A percentile compares a stretch with the other conserved stretches of the same genome.
Conservation (phyloP, 2,888 invertebrate genomes). For the Dione vanillae region DNA sequence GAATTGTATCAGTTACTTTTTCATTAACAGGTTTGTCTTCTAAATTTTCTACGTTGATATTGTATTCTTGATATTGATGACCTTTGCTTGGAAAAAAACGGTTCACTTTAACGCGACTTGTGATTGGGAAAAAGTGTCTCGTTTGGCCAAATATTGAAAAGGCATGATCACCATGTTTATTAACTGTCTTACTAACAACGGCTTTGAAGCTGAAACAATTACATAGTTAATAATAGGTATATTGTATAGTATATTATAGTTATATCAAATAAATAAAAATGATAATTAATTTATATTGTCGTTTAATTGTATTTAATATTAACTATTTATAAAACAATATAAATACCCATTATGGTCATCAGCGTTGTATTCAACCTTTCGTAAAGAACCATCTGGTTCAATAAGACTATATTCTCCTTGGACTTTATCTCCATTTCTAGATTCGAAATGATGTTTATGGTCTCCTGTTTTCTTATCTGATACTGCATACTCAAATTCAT, state of each 20-base stretch:
- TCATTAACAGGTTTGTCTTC: conserved; percentile 57
- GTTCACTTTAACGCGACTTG: conserved; percentile 71
- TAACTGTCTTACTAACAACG: conserved; percentile 78
- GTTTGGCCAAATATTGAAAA: conserved; percentile 68
- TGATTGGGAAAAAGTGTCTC: conserved; percentile 66
- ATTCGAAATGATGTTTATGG: conserved; percentile 81
- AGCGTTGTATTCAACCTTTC: conserved; percentile 84
- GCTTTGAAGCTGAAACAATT: conserved; percentile 81
- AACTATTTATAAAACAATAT: conserved; percentile 40
- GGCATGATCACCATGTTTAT: conserved; percentile 73
- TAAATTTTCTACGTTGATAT: conserved; percentile 44
- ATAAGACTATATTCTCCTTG: conserved; percentile 83
- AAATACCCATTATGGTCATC: conserved; percentile 83
- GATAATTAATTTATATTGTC: too few relatives aligned
- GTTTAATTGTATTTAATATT: too few relatives aligned
- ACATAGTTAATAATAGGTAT: too few relatives aligned
- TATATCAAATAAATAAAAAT: too few relatives aligned
- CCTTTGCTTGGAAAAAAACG: conserved; percentile 70
- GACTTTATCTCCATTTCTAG: conserved; percentile 83
- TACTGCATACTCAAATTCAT: conserved; percentile 84
- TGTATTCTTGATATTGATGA: conserved; percentile 52
- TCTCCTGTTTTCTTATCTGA: conserved; percentile 84
- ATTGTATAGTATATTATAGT: too few relatives aligned
- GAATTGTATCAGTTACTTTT: conserved; percentile 46
- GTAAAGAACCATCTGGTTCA: conserved; percentile 82